Evolutionary conservation across 1,140 invertebrate species (phyloP).

Genomic region (Aleiodes sp.): DNA sequence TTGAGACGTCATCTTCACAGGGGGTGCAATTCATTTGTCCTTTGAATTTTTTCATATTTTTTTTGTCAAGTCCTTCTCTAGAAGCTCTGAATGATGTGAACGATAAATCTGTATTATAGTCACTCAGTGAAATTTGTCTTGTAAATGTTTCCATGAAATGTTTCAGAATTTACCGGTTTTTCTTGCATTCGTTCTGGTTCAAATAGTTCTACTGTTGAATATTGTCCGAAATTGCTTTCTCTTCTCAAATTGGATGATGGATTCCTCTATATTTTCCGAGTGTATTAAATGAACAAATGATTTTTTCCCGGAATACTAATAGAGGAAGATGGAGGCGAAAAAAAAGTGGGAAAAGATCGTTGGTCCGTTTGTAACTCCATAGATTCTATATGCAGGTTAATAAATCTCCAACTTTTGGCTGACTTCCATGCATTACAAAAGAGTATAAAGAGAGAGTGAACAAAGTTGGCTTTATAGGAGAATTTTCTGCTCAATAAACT

Average conservation of each 20-base stretch:
- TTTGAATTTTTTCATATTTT: neutral
- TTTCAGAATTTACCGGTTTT: no score
- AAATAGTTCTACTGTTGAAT: no score
- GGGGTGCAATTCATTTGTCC: slow-evolving; percentile 5
- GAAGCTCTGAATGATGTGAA: neutral
- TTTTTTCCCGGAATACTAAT: no score
- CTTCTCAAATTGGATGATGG: no score
- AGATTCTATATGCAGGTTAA: neutral
- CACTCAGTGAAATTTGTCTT: neutral
- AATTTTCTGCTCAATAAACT: slow-evolving; percentile 65
- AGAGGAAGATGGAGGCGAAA: no score
- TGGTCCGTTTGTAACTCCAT: neutral
- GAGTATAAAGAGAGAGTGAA: slow-evolving; percentile 19
- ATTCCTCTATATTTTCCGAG: no score
- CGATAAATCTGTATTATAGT: neutral
- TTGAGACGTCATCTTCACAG: slow-evolving; percentile 17
- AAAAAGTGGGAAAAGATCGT: neutral
- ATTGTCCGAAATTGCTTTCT: no score
- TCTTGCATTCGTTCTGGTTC: no score
- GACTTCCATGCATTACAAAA: slow-evolving; percentile 30
- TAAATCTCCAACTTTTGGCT: slow-evolving; percentile 25
- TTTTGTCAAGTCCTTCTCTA: neutral
- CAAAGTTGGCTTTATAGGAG: slow-evolving; percentile 58
- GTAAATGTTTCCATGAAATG: neutral
- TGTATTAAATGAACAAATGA: no score